Evolutionary conservation across 2,888 invertebrate genomes (phyloP).

Genomic region (Hydropsyche betteni): DNA sequence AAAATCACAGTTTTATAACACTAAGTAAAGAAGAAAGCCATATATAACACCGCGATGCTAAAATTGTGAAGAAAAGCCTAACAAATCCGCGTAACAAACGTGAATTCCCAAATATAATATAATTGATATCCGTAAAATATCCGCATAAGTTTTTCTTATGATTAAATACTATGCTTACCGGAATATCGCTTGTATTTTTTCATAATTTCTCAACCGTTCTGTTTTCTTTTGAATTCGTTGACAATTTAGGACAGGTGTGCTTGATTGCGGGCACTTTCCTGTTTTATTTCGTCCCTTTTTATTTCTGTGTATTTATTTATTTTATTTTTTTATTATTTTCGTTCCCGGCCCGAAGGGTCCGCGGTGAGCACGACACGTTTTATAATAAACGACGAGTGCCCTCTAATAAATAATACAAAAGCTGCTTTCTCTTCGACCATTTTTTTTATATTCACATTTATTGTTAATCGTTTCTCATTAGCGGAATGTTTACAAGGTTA

Average conservation of each 20-base stretch:
- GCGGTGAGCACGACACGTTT: not conserved
- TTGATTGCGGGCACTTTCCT: slow-evolving; percentile 3
- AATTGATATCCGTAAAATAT: too few species aligned
- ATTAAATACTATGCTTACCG: too few species aligned
- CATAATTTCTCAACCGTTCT: not conserved
- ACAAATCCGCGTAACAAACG: too few species aligned
- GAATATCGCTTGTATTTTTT: too few species aligned
- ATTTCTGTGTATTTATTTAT: not conserved
- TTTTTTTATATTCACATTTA: slow-evolving; percentile 9
- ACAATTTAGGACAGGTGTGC: slow-evolving; percentile 7
- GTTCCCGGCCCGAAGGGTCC: slow-evolving; percentile 4
- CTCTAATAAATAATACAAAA: slow-evolving; percentile 19
- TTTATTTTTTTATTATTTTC: not conserved
- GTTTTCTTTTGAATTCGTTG: not conserved
- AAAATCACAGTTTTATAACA: too few species aligned
- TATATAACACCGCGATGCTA: too few species aligned
- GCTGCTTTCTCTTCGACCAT: not conserved
- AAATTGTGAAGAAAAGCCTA: too few species aligned
- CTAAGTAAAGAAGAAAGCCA: too few species aligned
- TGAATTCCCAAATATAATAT: too few species aligned
- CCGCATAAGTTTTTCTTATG: too few species aligned
- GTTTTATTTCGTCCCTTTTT: slow-evolving; percentile 7
- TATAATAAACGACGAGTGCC: slow-evolving; percentile 21
- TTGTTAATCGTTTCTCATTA: slow-evolving; percentile 27
- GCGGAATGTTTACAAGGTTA: slow-evolving; percentile 19